Conservation (phyloP, 2,113 vertebrate species). For the Corvus cornix region DNA sequence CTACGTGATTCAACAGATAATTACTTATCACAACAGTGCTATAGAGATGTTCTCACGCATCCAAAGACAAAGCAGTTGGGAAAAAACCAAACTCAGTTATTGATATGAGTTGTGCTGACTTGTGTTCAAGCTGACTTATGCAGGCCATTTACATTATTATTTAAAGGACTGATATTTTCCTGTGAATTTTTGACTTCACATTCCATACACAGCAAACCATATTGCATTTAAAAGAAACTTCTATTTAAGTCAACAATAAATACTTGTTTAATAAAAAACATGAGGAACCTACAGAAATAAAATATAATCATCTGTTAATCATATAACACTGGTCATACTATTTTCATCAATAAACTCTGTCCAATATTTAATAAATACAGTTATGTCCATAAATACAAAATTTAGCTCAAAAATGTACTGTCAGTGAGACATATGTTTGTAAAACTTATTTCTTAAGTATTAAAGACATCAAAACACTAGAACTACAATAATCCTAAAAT, state of each 20-base stretch:
- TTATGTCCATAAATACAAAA: not conserved
- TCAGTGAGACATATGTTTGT: not conserved
- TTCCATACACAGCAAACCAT: not conserved
- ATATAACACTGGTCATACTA: not conserved
- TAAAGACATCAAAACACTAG: not conserved
- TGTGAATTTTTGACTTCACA: not conserved
- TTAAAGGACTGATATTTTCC: not conserved
- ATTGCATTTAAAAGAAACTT: not conserved
- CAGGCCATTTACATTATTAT: not conserved
- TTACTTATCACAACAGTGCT: not conserved
- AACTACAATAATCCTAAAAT: not conserved
- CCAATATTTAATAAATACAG: not conserved
- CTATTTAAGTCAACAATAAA: not conserved
- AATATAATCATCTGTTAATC: not conserved
- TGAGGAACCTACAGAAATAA: not conserved
- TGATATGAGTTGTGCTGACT: not conserved
- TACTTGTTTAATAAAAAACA: not conserved
- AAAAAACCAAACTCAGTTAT: not conserved
- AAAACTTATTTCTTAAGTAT: not conserved
- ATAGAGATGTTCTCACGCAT: not conserved
- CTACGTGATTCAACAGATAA: not conserved
- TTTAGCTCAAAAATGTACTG: not conserved
- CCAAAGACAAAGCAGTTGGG: not conserved
- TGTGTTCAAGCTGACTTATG: not conserved
- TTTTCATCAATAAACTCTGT: not conserved